phyloP scores from a whole-genome alignment of 2,888 invertebrate species.

The Heliconius charithonia region DNA sequence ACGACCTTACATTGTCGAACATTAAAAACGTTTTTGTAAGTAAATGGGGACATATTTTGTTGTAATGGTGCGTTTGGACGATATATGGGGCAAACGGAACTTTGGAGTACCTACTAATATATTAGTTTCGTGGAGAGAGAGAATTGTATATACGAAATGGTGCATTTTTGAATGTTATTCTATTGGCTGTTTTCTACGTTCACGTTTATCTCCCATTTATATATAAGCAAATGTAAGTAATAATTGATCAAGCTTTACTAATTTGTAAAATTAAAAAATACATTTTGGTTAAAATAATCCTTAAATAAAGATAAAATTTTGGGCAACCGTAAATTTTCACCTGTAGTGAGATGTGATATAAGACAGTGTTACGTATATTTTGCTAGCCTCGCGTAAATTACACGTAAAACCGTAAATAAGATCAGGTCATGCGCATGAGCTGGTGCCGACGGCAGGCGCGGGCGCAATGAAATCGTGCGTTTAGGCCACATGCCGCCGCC shows the following conservation, averaged over 20 bases:
- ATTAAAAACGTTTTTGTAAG: slow-evolving; percentile 22
- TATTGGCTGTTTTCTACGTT: not conserved
- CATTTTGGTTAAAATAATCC: not conserved
- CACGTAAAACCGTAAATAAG: slow-evolving; percentile 54
- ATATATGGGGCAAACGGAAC: not conserved
- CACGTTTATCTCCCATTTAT: no score
- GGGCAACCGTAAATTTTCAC: not conserved
- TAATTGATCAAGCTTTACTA: not conserved
- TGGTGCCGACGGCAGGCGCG: slow-evolving; percentile 51
- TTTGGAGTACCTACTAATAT: no score
- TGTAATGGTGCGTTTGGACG: not conserved
- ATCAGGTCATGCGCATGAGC: slow-evolving; percentile 69
- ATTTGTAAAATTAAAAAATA: not conserved
- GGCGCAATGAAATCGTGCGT: slow-evolving; percentile 76
- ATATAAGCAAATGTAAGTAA: no score
- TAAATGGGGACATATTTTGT: not conserved
- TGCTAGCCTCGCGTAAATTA: slow-evolving; percentile 23
- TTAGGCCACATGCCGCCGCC: slow-evolving; percentile 76
- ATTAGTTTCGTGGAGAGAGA: not conserved
- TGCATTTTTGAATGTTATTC: not conserved
- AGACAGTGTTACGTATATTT: not conserved
- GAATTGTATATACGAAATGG: not conserved
- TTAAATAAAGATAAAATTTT: not conserved
- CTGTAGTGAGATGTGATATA: not conserved
- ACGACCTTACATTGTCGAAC: slow-evolving; percentile 42